Evolutionary conservation across 2,888 invertebrate genomes (phyloP).

Genomic region (Tiliacea aurago): DNA sequence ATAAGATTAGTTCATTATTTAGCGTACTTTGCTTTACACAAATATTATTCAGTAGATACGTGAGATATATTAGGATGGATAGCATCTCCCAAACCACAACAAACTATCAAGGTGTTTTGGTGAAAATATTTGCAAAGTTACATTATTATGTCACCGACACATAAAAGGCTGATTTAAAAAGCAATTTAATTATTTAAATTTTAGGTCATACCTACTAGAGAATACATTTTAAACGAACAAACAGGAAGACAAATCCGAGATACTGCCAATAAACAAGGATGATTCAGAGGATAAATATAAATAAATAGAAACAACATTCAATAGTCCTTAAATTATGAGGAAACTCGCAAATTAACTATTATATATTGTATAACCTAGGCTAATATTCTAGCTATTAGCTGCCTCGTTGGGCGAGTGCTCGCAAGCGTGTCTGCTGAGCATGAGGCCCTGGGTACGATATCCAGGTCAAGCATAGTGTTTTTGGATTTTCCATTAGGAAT

Average conservation of each 20-base stretch:
- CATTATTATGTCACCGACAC: constrained; percentile 10
- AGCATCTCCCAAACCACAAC: no score
- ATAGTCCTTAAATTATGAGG: not conserved
- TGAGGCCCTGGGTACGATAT: not conserved
- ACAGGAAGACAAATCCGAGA: no score
- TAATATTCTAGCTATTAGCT: not conserved
- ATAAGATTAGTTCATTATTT: constrained; percentile 31
- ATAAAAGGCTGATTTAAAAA: not conserved
- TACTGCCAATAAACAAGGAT: not conserved
- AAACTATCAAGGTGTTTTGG: constrained; percentile 9
- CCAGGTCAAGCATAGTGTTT: not conserved
- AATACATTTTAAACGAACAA: not conserved
- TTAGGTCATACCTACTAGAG: not conserved
- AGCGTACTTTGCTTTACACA: constrained; percentile 20
- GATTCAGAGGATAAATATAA: not conserved
- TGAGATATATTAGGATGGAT: not conserved
- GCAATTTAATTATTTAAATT: not conserved
- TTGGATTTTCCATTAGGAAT: not conserved
- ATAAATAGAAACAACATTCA: not conserved
- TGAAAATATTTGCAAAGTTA: constrained; percentile 26
- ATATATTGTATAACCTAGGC: not conserved
- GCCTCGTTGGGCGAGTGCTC: not conserved
- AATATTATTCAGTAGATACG: constrained; percentile 26
- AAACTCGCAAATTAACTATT: not conserved
- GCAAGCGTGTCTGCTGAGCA: not conserved